Conservation (phyloP, 2,888 invertebrate genomes). For the Podabrus alpinus region DNA sequence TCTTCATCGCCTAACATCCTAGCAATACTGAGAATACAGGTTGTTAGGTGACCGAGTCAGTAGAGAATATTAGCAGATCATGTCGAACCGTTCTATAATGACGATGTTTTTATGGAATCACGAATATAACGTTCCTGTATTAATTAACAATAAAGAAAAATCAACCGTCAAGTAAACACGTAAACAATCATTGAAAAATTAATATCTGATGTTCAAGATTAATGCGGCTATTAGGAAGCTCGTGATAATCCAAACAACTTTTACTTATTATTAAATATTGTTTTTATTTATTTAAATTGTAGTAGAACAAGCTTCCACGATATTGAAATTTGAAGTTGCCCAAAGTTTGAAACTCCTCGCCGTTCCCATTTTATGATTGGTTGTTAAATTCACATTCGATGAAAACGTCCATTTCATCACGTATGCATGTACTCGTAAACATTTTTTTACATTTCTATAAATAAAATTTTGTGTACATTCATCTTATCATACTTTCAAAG, state of each 20-base stretch:
- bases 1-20: background rate
- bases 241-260: background rate
- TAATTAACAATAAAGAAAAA: background rate
- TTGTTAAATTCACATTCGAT: background rate
- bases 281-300: background rate
- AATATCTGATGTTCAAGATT: background rate
- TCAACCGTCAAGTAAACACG: background rate
- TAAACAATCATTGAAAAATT: background rate
- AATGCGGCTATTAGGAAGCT: background rate
- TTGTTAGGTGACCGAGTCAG: constrained; percentile 29
- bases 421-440: background rate
- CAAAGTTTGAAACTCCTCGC: background rate
- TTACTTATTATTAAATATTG: background rate
- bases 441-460: background rate
- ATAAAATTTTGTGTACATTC: background rate
- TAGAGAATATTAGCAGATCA: constrained; percentile 7
- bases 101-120: background rate
- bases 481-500: background rate
- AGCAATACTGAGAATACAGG: constrained; percentile 13
- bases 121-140: background rate
- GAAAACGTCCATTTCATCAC: background rate
- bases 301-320: background rate
- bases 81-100: background rate
- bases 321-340: background rate
- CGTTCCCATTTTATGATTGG: no score